Base-by-base conservation (phyloP, 2,888 invertebrate genomes). In the Pseudanteris insignis region DNA sequence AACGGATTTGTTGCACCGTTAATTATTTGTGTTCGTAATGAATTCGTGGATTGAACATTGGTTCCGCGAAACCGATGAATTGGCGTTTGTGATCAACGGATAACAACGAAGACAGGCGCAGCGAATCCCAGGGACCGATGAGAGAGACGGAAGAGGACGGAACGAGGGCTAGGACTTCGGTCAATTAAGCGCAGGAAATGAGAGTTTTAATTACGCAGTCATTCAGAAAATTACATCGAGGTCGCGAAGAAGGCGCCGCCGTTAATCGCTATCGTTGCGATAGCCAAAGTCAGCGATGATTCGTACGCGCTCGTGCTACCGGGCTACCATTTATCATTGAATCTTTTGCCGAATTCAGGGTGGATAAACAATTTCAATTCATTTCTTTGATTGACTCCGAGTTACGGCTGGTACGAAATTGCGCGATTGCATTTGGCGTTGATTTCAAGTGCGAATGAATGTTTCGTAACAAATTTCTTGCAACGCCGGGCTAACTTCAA, bases 151-250 rank as follows among this genome's bases (percentile, higher is more conserved):
- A 44, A 25, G 29, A 46, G 13, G 50, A 46, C 34, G 33, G 62
- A 55, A 26, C 57, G 66, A 51, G 71, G 70, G 67, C 70, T 75
- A 74, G 78, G 78, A 78, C 77, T 78, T 74, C 75, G 79, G 79
- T 79, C 79, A 79, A 79, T 79, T 79, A 79, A 79, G 78, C 76
- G 77, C 79, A 79, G 79, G 79, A 79, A 79, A 79, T 79, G 79
- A 79, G 79, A 79, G 78, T 79, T 79, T 79, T 79, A 79, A 79
- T 79, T 79, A 79, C 78, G 79, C 79, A 79, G 79, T 79, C 79
- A 79, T 79, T 79, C 79, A 77, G 79, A 79, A 79, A 79, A 79
- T 79, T 79, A 79, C 78, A 78, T 79, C 73, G 79, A 76, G 69
- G 74, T 73, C 73, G 70, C 70, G 76, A 75, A 74, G 76, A 70